Conservation (phyloP, 2,113 vertebrate species). For the Oceanites oceanicus region DNA sequence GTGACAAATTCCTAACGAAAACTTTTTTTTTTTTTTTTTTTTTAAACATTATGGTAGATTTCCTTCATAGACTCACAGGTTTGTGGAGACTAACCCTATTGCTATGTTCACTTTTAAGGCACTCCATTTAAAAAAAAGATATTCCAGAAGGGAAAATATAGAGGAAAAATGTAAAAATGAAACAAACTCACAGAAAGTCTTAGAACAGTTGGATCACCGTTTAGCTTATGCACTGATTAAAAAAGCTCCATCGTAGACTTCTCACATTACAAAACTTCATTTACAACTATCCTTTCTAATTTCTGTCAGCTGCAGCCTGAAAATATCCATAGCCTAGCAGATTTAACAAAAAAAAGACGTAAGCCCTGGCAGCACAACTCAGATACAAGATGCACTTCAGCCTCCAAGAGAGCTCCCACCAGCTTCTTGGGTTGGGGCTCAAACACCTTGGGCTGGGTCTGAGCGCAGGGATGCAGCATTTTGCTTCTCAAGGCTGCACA, state of each 20-base stretch:
- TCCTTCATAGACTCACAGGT: background rate
- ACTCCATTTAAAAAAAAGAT: background rate
- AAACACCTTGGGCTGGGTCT: background rate
- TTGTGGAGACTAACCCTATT: background rate
- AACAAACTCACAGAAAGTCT: background rate
- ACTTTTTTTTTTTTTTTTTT: background rate
- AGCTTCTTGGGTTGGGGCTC: background rate
- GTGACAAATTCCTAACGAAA: background rate
- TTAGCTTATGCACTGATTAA: background rate
- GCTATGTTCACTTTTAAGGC: background rate
- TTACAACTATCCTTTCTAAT: constrained; percentile 19
- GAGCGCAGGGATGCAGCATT: rapidly evolving
- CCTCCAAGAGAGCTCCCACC: background rate
- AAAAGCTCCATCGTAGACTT: background rate
- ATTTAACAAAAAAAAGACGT: background rate
- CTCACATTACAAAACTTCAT: background rate
- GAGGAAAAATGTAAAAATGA: background rate
- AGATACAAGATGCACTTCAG: background rate
- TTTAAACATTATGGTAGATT: background rate
- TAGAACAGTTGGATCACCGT: background rate
- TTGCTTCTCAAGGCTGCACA: background rate
- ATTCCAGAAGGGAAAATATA: background rate
- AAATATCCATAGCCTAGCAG: background rate
- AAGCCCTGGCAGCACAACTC: background rate
- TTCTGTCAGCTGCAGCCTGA: constrained; percentile 28